Evolutionary conservation across 2,888 invertebrate genomes (phyloP).

Genomic region (Tenthredo scrophulariae): DNA sequence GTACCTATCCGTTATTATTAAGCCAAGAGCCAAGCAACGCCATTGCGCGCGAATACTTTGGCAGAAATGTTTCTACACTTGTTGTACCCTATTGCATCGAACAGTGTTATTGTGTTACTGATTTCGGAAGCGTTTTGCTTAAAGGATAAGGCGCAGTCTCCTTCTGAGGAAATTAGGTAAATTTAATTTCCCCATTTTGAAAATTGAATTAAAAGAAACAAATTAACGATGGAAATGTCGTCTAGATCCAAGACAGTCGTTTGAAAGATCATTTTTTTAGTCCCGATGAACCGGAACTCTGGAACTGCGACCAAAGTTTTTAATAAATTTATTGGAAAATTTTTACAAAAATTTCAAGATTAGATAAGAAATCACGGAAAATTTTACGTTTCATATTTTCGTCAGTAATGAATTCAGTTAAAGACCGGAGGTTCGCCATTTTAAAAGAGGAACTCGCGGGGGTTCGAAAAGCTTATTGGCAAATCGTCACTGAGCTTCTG

Average conservation of each 20-base stretch:
- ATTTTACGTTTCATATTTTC: neutral
- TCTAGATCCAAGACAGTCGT: neutral
- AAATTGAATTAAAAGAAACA: neutral
- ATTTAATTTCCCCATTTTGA: neutral
- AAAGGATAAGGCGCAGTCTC: neutral
- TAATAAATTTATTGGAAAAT: too few relatives aligned
- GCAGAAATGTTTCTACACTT: constrained; percentile 12
- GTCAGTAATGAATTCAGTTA: neutral
- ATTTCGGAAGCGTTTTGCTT: neutral
- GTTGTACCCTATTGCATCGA: constrained; percentile 13
- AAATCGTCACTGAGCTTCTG: neutral
- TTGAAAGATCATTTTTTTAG: neutral
- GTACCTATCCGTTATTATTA: constrained; percentile 46
- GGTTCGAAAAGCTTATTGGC: neutral
- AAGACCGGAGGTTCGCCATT: neutral
- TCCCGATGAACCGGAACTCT: too few relatives aligned
- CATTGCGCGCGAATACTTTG: constrained; percentile 30
- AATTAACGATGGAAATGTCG: neutral
- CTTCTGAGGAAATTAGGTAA: neutral
- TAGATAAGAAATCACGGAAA: neutral
- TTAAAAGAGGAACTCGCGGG: neutral
- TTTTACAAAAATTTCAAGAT: neutral
- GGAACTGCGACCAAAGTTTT: too few relatives aligned
- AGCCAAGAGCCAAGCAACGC: constrained; percentile 24
- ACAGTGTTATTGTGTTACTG: neutral